Evolutionary conservation across 2,888 invertebrate genomes (phyloP).

Genomic region (Sesia apiformis): DNA sequence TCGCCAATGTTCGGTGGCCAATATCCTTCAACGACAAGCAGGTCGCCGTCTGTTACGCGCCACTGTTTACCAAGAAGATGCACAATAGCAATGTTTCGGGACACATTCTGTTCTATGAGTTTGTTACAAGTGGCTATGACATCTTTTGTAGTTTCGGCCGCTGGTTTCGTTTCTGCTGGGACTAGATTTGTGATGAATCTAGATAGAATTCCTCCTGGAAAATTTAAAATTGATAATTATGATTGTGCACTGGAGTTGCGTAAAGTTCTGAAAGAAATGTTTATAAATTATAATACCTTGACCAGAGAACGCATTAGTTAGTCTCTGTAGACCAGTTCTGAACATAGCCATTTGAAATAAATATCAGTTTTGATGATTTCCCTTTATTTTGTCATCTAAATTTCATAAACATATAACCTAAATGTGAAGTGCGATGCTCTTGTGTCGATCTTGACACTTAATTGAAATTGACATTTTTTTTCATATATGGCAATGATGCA

Average conservation of each 20-base stretch:
- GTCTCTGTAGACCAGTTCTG: slow-evolving; percentile 45
- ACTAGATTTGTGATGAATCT: slow-evolving; percentile 43
- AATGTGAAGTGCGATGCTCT: too few relatives aligned
- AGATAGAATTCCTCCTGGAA: slow-evolving; percentile 51
- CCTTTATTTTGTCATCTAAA: too few relatives aligned
- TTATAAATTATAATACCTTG: slow-evolving; percentile 35
- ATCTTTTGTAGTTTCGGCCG: slow-evolving; percentile 48
- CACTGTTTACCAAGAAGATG: slow-evolving; percentile 88
- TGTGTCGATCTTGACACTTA: too few relatives aligned
- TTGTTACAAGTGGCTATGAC: slow-evolving; percentile 78
- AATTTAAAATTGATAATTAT: background rate
- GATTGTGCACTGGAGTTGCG: background rate
- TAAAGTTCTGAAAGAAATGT: background rate
- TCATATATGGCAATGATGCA: too few relatives aligned
- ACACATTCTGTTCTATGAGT: slow-evolving; percentile 72
- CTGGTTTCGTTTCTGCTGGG: slow-evolving; percentile 28
- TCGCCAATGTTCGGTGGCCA: slow-evolving; percentile 90
- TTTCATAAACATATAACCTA: too few relatives aligned
- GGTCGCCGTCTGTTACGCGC: slow-evolving; percentile 89
- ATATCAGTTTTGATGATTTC: too few relatives aligned
- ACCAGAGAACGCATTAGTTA: slow-evolving; percentile 33
- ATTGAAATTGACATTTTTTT: too few relatives aligned
- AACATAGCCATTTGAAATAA: slow-evolving; percentile 34
- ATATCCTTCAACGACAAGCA: slow-evolving; percentile 86
- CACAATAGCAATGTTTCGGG: slow-evolving; percentile 86